Base-by-base conservation (phyloP, 1,140 invertebrate genomes). In the Drosophila burlai region DNA sequence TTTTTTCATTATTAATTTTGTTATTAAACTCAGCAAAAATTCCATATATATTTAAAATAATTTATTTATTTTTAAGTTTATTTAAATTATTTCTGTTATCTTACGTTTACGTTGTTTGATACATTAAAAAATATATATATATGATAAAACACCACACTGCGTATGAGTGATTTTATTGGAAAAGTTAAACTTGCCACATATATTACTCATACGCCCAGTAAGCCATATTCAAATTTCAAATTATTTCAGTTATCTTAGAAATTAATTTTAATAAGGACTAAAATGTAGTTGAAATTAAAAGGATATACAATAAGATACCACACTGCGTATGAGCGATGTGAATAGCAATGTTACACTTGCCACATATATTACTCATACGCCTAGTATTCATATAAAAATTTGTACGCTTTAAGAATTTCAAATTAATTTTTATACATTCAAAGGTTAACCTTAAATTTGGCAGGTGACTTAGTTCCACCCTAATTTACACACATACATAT, bases 151-250 rank as follows among this genome's bases (percentile, higher is more conserved):
- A 2, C 52, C 2, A 16, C 52, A 16, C 13, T 55, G 52, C 52
- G 52, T 55, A 55, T 55, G 52, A 24, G 34, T 55, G 21, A 38
- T 55, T 2, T 38, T 16, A 10, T 6, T 9, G 16, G 24, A 1
- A 34, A 9, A 10, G 10, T 5, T 11, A 11, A 29, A 38, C 15
- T n/a, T 58, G 15, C 15, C 1, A 49, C 18, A 34, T 10, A 49
- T 50, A 34, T 49, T 24, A 50, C 42, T 49, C 59, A 61, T 61
- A 61, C 43, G 29, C 18, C 43, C 45, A 21, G 10, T 61, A n/a
- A n/a, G 11, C 13, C 18, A 46, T 1, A 31, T 34, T 2, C 1
- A 34, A 34, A 11, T 34, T 34, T 34, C 3, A 10, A 34, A 34
- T 34, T 34, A 34, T 34, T 34, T 34, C 10, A 10, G 1, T 10